phyloP scores from a whole-genome alignment of 2,113 vertebrate species.

The Rhegmatorhina hoffmannsi region DNA sequence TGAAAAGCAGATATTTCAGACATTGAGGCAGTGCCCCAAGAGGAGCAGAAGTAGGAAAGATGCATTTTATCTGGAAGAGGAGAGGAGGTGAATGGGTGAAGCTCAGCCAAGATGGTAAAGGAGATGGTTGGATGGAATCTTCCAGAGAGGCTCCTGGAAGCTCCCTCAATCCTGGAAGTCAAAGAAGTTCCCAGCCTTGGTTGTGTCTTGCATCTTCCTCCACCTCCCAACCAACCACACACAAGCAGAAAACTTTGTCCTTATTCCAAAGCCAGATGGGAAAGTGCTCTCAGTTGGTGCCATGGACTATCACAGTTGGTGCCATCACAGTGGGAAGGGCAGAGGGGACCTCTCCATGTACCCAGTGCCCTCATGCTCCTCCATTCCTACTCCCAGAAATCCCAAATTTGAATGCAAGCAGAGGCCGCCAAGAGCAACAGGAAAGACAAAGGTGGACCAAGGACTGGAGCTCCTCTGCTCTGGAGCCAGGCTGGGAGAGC shows the following conservation, averaged over 20 bases:
- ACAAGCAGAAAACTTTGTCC: background rate
- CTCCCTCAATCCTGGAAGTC: background rate
- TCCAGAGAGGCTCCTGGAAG: background rate
- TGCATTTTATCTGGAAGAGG: background rate
- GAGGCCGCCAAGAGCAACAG: background rate
- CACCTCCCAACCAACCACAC: rapidly evolving
- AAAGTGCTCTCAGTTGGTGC: background rate
- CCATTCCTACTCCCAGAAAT: background rate
- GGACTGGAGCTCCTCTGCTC: background rate
- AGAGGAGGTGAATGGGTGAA: background rate
- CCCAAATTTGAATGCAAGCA: background rate
- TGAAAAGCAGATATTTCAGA: background rate
- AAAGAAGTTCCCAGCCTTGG: background rate
- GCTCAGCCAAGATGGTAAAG: background rate
- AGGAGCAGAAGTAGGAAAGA: background rate
- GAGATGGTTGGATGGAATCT: background rate
- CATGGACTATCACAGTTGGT: no score
- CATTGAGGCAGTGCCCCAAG: rapidly evolving
- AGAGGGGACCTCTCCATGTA: background rate
- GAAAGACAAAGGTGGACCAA: background rate
- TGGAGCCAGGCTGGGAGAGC: background rate
- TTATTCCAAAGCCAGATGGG: background rate
- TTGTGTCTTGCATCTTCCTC: background rate
- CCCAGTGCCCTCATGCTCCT: rapidly evolving
- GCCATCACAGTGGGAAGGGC: background rate